Base-by-base conservation (phyloP, 2,797 vertebrate species). In the Rhinophrynus dorsalis region DNA sequence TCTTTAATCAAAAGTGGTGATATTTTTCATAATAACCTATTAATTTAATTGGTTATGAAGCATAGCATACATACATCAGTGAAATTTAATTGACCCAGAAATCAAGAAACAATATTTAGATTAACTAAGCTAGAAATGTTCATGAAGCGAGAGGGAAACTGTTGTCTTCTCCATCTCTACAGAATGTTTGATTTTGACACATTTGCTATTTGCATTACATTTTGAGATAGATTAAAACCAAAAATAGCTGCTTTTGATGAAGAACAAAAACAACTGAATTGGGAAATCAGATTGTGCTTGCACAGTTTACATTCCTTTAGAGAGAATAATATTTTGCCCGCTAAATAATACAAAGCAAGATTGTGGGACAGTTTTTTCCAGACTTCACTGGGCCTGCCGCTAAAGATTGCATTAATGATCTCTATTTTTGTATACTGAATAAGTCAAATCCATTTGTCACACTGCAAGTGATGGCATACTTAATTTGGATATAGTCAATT, bases 401-500 rank as follows among this genome's bases (percentile, higher is more conserved):
- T 88, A 89, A 91, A 94, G 94, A 92, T 87, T 89, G 91, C 91
- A 91, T 96, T 98, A 98, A 97, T 95, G 92, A 94, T 96, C 94
- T 93, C 94, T 96, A 96, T 98, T 98, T 98, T 95, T 95, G 94
- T 96, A 97, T 96, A 95, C 95, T 90, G 94, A 94, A 96, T 94
- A 96, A 97, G 96, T 98, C 97, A 98, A 93, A 95, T 97, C 94
- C 94, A 98, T 99, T 97, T 93, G 96, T 97, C 96, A 98, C 96
- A 95, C 94, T 91, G 91, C 93, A 91, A 91, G 89, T 99, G 96
- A 98, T 94, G 95, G 95, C 95, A 98, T 99, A 98, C 96, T 98
- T 98, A 97, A 99, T 99, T 97, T 98, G 94, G 96, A 97, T 96
- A 94, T 95, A 97, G 94, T 96, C 97, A 98, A 99, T 99, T 99